These are phyloP conservation scores for Silurus glanis DNA, from an alignment of 2,113 vertebrate species.

Conservation along the genomic window DNA sequence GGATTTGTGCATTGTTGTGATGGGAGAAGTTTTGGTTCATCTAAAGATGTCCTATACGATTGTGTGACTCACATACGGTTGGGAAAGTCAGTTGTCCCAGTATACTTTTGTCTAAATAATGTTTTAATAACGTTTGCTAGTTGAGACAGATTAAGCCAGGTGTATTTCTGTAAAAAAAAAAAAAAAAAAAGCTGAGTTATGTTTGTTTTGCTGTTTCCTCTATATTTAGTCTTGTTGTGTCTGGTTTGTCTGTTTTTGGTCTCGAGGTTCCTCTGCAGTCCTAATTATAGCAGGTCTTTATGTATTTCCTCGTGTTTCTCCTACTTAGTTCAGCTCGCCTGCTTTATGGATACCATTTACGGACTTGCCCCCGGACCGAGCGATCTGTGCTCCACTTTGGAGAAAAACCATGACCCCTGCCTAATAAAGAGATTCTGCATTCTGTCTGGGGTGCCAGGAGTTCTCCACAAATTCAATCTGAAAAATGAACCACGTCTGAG, in stretches of 20 bases:
- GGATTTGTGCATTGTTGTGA: no score
- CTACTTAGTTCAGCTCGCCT: not conserved
- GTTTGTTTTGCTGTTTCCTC: not conserved
- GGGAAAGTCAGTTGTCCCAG: no score
- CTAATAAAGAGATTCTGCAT: not conserved
- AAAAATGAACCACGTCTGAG: not conserved
- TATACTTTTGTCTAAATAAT: no score
- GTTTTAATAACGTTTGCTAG: no score
- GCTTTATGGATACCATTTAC: not conserved
- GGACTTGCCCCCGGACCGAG: conserved; percentile 4
- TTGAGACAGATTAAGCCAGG: not conserved
- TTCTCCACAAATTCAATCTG: not conserved
- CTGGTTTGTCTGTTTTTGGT: not conserved
- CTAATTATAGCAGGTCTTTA: not conserved
- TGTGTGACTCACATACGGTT: no score
- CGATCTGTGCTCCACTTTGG: not conserved
- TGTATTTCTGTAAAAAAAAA: not conserved
- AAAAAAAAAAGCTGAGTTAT: not conserved
- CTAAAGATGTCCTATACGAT: no score
- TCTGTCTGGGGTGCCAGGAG: not conserved
- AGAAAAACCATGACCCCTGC: not conserved
- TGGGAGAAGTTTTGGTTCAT: no score
- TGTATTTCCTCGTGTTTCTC: not conserved
- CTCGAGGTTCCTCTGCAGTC: not conserved
- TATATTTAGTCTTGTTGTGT: not conserved